phyloP scores from a whole-genome alignment of 1,140 invertebrate species.

The Tetragnatha versicolor region DNA sequence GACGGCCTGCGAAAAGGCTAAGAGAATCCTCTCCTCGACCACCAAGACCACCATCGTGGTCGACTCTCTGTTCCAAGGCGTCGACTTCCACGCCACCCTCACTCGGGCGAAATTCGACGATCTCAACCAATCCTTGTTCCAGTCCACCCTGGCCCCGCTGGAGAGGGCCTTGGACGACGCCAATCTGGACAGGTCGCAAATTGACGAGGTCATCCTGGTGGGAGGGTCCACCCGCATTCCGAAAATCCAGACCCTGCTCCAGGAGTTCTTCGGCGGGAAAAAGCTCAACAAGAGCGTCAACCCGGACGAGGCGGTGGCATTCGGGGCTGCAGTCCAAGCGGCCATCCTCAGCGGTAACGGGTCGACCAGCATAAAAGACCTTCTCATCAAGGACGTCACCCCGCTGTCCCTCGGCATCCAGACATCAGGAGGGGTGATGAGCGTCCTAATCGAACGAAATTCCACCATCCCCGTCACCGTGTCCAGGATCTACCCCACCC shows the following conservation, averaged over 20 bases:
- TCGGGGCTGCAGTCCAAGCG: slow-evolving; percentile 64
- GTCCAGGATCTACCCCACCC: background rate
- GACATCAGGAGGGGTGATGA: slow-evolving; percentile 70
- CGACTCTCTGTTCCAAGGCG: background rate
- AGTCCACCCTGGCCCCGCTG: slow-evolving; percentile 46
- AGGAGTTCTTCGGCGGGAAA: slow-evolving; percentile 57
- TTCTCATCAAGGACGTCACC: slow-evolving; percentile 70
- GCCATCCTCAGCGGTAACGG: slow-evolving; percentile 56
- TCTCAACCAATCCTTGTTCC: slow-evolving; percentile 56
- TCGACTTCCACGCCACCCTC: slow-evolving; percentile 59
- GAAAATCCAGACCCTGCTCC: slow-evolving; percentile 56
- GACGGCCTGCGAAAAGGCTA: slow-evolving; percentile 27
- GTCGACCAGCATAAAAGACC: slow-evolving; percentile 61
- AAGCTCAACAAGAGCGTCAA: slow-evolving; percentile 60
- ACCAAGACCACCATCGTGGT: slow-evolving; percentile 15
- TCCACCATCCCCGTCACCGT: background rate
- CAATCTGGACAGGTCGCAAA: slow-evolving; percentile 26
- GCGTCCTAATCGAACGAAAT: slow-evolving; percentile 66
- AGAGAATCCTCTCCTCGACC: slow-evolving; percentile 18
- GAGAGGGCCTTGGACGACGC: slow-evolving; percentile 56
- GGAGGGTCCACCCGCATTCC: slow-evolving; percentile 59
- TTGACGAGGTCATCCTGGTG: slow-evolving; percentile 59
- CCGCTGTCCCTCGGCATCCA: slow-evolving; percentile 71
- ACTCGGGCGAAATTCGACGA: slow-evolving; percentile 57
- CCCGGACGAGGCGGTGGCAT: slow-evolving; percentile 66